These are phyloP conservation scores for Thelaira solivaga DNA, from an alignment of 2,888 invertebrate genomes.

Conservation along the genomic window DNA sequence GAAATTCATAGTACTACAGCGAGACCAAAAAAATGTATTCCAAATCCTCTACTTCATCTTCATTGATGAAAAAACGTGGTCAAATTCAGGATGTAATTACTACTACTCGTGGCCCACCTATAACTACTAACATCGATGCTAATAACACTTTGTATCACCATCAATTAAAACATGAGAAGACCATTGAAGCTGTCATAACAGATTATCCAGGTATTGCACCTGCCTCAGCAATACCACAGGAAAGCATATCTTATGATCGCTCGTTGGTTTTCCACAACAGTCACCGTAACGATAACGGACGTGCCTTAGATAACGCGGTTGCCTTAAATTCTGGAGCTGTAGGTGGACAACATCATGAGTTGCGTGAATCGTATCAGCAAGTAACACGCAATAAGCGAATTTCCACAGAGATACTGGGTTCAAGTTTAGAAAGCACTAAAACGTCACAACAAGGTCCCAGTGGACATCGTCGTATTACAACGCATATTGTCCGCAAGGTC, in stretches of 20 bases:
- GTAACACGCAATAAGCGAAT: slow-evolving; percentile 89
- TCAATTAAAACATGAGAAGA: slow-evolving; percentile 79
- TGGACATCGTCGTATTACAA: slow-evolving; percentile 89
- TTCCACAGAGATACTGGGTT: slow-evolving; percentile 90
- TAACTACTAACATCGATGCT: slow-evolving; percentile 80
- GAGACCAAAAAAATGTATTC: slow-evolving; percentile 66
- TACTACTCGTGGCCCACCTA: slow-evolving; percentile 79
- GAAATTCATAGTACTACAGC: not conserved
- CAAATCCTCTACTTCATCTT: slow-evolving; percentile 67
- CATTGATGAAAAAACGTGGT: slow-evolving; percentile 70
- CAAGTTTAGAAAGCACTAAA: slow-evolving; percentile 89
- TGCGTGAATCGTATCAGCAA: slow-evolving; percentile 80
- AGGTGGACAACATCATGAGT: slow-evolving; percentile 37
- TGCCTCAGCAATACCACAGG: slow-evolving; percentile 66
- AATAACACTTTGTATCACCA: slow-evolving; percentile 76
- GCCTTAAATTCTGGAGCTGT: not conserved
- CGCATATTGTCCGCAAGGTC: slow-evolving; percentile 91
- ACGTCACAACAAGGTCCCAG: slow-evolving; percentile 87
- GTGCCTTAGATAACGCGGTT: not conserved
- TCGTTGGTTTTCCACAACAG: slow-evolving; percentile 70
- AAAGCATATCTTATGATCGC: slow-evolving; percentile 77
- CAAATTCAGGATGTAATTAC: slow-evolving; percentile 62
- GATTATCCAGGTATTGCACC: slow-evolving; percentile 73
- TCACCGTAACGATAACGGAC: slow-evolving; percentile 37
- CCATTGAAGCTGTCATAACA: slow-evolving; percentile 79